Evolutionary conservation across 2,888 invertebrate species (phyloP).

Genomic region (Aplocera efformata): DNA sequence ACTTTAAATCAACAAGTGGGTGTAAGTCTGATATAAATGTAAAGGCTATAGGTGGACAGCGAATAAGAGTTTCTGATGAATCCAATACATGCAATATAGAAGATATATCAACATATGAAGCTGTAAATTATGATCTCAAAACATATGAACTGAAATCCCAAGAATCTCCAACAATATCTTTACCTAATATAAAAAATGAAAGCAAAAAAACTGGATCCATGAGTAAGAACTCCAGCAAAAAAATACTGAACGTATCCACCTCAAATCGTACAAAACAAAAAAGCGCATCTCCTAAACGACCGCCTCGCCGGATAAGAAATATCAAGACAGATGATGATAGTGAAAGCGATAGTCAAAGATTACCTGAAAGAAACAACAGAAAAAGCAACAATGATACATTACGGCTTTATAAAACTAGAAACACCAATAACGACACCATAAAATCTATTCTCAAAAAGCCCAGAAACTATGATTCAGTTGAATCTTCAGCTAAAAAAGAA

Average conservation of each 20-base stretch:
- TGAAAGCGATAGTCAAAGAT: constrained; percentile 71
- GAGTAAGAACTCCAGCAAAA: constrained; percentile 62
- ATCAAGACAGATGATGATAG: constrained; percentile 70
- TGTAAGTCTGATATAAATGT: constrained; percentile 74
- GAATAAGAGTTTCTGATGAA: constrained; percentile 83
- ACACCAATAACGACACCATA: constrained; percentile 65
- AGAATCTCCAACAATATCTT: constrained; percentile 53
- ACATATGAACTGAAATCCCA: constrained; percentile 58
- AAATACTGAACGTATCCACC: constrained; percentile 48
- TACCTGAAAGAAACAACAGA: constrained; percentile 55
- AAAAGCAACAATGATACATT: constrained; percentile 46
- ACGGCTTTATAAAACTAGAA: constrained; percentile 55
- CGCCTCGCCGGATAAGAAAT: constrained; percentile 79
- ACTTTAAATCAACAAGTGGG: constrained; percentile 50
- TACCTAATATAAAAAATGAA: constrained; percentile 73
- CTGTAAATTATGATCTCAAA: constrained; percentile 74
- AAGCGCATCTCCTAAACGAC: constrained; percentile 82
- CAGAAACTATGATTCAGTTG: constrained; percentile 56
- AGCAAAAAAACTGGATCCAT: constrained; percentile 55
- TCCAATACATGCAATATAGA: constrained; percentile 57
- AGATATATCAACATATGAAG: constrained; percentile 70
- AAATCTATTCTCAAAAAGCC: constrained; percentile 83
- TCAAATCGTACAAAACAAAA: constrained; percentile 67
- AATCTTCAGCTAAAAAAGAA: constrained; percentile 48
- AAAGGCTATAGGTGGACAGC: constrained; percentile 85